Conservation (phyloP, 1,140 invertebrate species). For the Polypedilum pembai region DNA sequence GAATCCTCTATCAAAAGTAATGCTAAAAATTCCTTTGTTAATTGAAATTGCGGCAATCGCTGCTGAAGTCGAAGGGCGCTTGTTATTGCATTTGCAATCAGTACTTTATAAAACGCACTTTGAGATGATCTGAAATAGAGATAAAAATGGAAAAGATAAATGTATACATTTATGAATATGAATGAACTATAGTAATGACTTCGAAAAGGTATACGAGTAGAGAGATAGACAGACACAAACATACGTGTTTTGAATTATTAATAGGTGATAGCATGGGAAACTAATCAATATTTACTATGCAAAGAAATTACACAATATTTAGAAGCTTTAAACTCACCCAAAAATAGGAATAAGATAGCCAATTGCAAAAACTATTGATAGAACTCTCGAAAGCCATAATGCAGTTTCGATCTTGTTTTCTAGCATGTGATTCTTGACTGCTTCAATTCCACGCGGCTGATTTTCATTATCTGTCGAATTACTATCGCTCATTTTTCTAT, state of each 20-base stretch:
- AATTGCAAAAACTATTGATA: constrained; percentile 74
- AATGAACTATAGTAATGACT: no score
- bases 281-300: background rate
- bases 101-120: constrained; percentile 81
- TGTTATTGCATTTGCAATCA: constrained; percentile 85
- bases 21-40: constrained; percentile 73
- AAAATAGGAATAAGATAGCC: constrained; percentile 82
- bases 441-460: constrained; percentile 48
- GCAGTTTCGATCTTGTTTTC: constrained; percentile 78
- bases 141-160: constrained; percentile 32
- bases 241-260: background rate
- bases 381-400: constrained; percentile 72
- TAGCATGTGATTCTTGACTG: constrained; percentile 62
- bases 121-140: constrained; percentile 61
- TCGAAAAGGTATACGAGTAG: background rate
- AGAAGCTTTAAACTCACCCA: constrained; percentile 57
- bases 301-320: background rate
- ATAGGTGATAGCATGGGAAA: background rate
- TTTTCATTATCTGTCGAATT: constrained; percentile 26
- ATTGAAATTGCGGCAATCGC: constrained; percentile 70
- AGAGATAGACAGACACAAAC: background rate
- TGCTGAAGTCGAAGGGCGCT: constrained; percentile 91
- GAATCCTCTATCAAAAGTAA: constrained; percentile 83
- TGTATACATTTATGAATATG: no score
- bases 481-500: constrained; percentile 7